Base-by-base conservation (phyloP, 2,888 invertebrate species). In the Drosophila algonquin region DNA sequence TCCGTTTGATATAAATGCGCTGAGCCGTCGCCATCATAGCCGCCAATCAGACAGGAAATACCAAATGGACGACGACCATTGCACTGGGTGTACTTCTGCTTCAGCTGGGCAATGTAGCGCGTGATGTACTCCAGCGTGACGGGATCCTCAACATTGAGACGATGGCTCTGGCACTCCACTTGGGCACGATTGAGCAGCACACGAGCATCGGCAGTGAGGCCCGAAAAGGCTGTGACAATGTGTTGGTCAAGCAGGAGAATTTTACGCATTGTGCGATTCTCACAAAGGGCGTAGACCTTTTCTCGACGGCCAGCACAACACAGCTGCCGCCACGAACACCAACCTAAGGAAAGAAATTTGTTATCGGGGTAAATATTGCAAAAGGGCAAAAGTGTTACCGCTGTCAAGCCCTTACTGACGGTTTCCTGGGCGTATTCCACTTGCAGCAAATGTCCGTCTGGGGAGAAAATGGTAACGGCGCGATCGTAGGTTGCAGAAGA, bases 361-460 rank as follows among this genome's bases (percentile, higher is more conserved):
- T 24, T 53, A 40, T 16, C 16, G 3, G 3, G 24, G 12, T 16
- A 50, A 40, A n/a, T n/a, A 40, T 7, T 7, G 5, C 35, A 5
- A 35, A 14, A 35, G 14, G 0, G 2, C 14, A 1, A n/a, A 2
- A 7, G 40, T n/a, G 2, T 94, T 95, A 99, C 99, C 91, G 99
- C 99, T 61, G 99, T 99, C n/a, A 99, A 99, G 75, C 99, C 99
- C 93, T 99, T 99, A 81, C 99, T 96, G 35, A 99, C 99, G 48
- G 99, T 99, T 94, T 99, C 99, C 93, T 99, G 99, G 44, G 99
- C 99, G 93, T 99, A 99, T 94, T 99, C 99, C 12, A 99, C 99
- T 94, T 99, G 99, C 86, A 99, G 95, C 80, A 99, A 94, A 94
- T 99, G 99, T 7, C 99, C 99, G 93, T 99, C 99, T 6, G 99